Percentiles rank a stretch among this genome's conserved stretches.
Evolutionary conservation across 1,140 invertebrate genomes (phyloP).

Genomic region (Drosophila grimshawi): DNA sequence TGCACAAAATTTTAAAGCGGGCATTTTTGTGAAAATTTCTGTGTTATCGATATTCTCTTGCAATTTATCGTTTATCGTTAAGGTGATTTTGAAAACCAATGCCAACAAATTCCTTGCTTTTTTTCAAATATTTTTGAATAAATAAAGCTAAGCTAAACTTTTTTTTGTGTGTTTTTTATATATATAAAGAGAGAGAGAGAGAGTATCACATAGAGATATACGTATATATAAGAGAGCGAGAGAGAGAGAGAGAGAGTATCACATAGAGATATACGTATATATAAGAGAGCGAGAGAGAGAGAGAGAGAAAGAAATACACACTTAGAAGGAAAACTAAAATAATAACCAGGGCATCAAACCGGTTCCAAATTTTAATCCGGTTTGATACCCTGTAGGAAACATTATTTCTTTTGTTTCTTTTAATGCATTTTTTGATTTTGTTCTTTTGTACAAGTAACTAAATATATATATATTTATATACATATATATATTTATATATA

Average conservation of each 20-base stretch:
- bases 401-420: conserved; percentile 41
- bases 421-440: conserved; percentile 25
- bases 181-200: conserved; percentile 4
- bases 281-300: conserved; percentile 41
- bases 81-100: conserved; percentile 77
- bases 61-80: conserved; percentile 23
- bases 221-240: conserved; percentile 33
- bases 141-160: conserved; percentile 63
- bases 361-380: too few relatives aligned
- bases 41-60: conserved; percentile 9
- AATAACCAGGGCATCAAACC: too few relatives aligned
- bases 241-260: conserved; percentile 44
- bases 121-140: conserved; percentile 81
- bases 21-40: conserved; percentile 45
- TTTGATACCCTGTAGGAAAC: background rate
- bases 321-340: conserved; percentile 66
- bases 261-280: conserved; percentile 36
- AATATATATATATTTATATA: conserved; percentile 1
- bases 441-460: conserved; percentile 57
- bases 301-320: conserved; percentile 59
- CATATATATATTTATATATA: conserved; percentile 17
- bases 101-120: conserved; percentile 74
- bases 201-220: conserved; percentile 33
- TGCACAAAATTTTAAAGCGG: conserved; percentile 62
- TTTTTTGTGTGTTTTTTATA: conserved; percentile 26